These are phyloP conservation scores for Mesoclemmys tuberculata DNA, from an alignment of 2,113 vertebrate species.

Conservation along the genomic window DNA sequence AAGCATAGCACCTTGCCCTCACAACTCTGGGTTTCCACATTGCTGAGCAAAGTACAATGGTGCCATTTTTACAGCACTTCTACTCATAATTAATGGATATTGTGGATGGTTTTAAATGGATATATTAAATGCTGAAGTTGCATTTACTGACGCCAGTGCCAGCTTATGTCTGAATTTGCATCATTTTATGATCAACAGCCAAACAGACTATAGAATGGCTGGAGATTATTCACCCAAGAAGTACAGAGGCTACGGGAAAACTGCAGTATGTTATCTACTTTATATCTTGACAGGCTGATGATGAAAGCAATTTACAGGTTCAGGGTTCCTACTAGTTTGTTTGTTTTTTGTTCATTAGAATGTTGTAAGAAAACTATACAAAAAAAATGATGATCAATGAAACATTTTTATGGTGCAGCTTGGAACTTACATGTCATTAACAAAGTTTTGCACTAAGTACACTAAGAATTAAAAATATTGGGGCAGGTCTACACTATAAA, in stretches of 20 bases:
- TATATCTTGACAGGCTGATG: background rate
- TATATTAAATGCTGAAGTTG: background rate
- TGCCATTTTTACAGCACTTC: background rate
- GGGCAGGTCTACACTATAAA: background rate
- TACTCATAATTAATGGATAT: background rate
- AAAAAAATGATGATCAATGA: background rate
- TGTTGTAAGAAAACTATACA: background rate
- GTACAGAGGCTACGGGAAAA: accelerated
- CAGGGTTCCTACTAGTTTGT: background rate
- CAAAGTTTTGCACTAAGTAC: background rate
- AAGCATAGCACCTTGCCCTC: background rate
- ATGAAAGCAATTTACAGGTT: background rate
- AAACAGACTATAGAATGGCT: background rate
- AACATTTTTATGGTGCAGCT: background rate
- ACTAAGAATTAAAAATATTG: background rate
- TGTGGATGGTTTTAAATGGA: background rate
- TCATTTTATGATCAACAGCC: background rate
- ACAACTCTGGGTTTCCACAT: background rate
- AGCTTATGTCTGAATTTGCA: background rate
- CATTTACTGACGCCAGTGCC: background rate
- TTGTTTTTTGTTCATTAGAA: background rate
- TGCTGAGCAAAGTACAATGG: background rate
- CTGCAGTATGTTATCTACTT: background rate
- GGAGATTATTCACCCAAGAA: background rate
- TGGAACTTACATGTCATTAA: background rate